phyloP scores from a whole-genome alignment of 92 coral and sea anemone species.

The Ricordea florida region DNA sequence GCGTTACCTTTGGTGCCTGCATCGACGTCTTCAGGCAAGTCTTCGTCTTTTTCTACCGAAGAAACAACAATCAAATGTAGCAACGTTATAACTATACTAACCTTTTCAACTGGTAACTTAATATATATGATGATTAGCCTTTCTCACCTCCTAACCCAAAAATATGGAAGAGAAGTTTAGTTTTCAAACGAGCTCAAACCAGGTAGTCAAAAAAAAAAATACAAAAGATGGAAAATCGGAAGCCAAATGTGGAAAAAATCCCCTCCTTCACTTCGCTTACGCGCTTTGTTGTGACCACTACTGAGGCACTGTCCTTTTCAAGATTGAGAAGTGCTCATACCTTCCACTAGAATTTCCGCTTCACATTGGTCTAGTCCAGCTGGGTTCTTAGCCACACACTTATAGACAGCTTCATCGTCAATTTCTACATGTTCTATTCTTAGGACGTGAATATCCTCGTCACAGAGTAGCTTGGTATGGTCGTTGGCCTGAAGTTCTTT shows the following conservation, averaged over 20 bases:
- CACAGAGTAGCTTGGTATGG: conserved; percentile 44
- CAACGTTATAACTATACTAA: neutral
- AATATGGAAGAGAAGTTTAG: too few species aligned
- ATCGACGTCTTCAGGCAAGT: neutral
- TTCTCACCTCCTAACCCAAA: too few species aligned
- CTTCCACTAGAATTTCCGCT: conserved; percentile 83
- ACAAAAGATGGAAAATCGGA: too few species aligned
- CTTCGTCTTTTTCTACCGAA: conserved; percentile 25
- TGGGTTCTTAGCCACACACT: conserved; percentile 82
- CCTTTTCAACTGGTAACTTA: too few species aligned
- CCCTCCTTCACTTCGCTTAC: too few species aligned
- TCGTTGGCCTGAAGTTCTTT: conserved; percentile 46
- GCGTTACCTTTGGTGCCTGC: neutral
- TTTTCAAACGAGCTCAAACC: too few species aligned
- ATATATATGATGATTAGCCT: too few species aligned
- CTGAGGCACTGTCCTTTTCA: neutral
- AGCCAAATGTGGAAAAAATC: too few species aligned
- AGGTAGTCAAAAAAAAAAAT: too few species aligned
- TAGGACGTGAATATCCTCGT: conserved; percentile 61
- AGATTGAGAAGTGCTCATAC: conserved; percentile 1
- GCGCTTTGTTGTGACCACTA: too few species aligned
- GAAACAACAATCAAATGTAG: neutral
- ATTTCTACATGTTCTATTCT: conserved; percentile 58
- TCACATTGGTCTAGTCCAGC: conserved; percentile 76
- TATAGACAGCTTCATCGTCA: conserved; percentile 81